Percentiles rank a stretch among this genome's conserved stretches.
Conservation (phyloP, 2,113 vertebrate genomes). For the Cricetomys ansorgei region DNA sequence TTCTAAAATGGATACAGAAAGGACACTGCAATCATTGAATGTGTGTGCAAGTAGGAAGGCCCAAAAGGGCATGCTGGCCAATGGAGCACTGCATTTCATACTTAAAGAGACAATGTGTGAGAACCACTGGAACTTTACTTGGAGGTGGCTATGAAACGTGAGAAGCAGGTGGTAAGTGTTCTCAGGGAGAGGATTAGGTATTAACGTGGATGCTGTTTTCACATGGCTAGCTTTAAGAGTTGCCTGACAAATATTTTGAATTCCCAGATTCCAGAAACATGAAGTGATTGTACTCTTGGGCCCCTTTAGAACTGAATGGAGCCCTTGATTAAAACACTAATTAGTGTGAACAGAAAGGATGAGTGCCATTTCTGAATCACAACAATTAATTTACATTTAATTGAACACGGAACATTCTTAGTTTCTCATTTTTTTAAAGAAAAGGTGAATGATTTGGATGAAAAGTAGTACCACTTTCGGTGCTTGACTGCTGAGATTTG, state of each 20-base stretch:
- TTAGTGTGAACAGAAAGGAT: not conserved
- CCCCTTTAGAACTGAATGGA: not conserved
- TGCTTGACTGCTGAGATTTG: not conserved
- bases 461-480: not conserved
- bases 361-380: not conserved
- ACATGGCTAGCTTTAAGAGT: not conserved
- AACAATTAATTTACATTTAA: conserved; percentile 19
- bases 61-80: not conserved
- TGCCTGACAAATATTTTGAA: not conserved
- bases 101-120: not conserved
- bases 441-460: not conserved
- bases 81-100: not conserved
- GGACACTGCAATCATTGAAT: not conserved
- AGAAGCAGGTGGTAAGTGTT: not conserved
- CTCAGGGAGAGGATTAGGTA: not conserved
- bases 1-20: not conserved
- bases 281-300: not conserved
- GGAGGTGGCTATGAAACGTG: not conserved
- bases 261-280: not conserved
- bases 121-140: not conserved
- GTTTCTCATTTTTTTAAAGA: not conserved
- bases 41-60: rapidly evolving
- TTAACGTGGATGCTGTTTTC: not conserved
- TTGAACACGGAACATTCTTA: not conserved
- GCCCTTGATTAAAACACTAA: conserved; percentile 15